A percentile compares a stretch with the other conserved stretches of the same genome.
Conservation (phyloP, 1,140 invertebrate genomes). For the Schmidtea mediterranea region DNA sequence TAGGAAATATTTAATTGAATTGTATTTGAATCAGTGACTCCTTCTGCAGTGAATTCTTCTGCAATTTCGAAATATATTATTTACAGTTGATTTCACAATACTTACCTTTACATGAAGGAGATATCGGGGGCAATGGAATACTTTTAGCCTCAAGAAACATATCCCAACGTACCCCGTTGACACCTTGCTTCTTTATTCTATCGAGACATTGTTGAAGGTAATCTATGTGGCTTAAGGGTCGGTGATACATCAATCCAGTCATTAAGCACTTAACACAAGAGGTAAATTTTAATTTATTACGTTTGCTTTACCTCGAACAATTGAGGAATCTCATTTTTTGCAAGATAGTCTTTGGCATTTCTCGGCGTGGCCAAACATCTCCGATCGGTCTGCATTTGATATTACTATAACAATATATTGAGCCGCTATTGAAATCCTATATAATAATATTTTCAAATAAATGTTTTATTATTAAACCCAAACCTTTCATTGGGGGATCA, state of each 20-base stretch:
- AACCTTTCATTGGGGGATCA: no score
- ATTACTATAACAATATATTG: no score
- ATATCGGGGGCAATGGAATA: constrained; percentile 18
- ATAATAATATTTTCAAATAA: no score
- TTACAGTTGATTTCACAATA: no score
- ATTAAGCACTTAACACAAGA: constrained; percentile 20
- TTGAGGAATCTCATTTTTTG: constrained; percentile 21
- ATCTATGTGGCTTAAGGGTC: constrained; percentile 21
- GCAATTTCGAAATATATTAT: no score
- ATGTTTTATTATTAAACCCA: no score
- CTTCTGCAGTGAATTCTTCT: no score
- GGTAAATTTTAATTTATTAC: background rate
- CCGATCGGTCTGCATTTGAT: no score
- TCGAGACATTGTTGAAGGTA: constrained; percentile 21
- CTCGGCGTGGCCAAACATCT: no score
- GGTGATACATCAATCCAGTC: constrained; percentile 26
- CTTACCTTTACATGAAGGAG: constrained; percentile 6
- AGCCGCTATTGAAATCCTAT: no score
- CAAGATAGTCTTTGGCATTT: constrained; percentile 20
- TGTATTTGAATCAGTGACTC: no score
- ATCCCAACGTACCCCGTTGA: constrained; percentile 19
- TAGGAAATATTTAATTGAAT: no score
- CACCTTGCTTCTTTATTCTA: constrained; percentile 17
- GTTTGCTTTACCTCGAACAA: constrained; percentile 21
- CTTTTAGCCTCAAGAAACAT: constrained; percentile 16